phyloP scores from a whole-genome alignment of 2,113 vertebrate genomes.

The Stigmatopora nigra region DNA sequence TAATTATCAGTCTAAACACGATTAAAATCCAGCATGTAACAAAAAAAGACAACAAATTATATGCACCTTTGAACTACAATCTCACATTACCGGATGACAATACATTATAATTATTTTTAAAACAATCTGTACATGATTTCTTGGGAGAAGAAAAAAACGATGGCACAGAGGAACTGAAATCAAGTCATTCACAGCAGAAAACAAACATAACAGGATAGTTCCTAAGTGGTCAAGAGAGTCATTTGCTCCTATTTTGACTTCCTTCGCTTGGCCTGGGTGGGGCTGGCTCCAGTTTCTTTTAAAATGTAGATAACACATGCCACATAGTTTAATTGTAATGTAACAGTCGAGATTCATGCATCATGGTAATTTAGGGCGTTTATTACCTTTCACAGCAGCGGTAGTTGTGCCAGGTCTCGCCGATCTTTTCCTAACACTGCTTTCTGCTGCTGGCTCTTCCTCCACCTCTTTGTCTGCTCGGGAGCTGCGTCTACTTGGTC shows the following conservation, averaged over 20 bases:
- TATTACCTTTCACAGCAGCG: constrained; percentile 79
- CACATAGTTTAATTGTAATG: neutral
- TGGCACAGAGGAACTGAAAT: constrained; percentile 64
- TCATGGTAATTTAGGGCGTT: neutral
- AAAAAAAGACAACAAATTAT: constrained; percentile 55
- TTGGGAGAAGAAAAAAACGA: constrained; percentile 68
- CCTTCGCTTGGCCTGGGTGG: constrained; percentile 94
- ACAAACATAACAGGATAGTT: constrained; percentile 85
- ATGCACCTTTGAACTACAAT: constrained; percentile 64
- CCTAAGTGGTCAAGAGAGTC: constrained; percentile 70
- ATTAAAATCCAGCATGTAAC: constrained; percentile 72
- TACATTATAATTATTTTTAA: constrained; percentile 68
- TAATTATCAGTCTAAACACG: constrained; percentile 61
- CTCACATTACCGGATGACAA: constrained; percentile 62
- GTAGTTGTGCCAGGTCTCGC: constrained; percentile 76
- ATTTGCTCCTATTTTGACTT: constrained; percentile 86
- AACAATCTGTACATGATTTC: constrained; percentile 85
- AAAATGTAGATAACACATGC: constrained; percentile 11
- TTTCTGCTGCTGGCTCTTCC: constrained; percentile 79
- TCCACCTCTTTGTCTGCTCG: constrained; percentile 85
- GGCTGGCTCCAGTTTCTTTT: constrained; percentile 86
- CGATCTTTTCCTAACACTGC: constrained; percentile 84
- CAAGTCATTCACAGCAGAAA: constrained; percentile 75
- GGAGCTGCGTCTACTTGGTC: constrained; percentile 87
- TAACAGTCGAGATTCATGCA: neutral